These are phyloP conservation scores for Numenius phaeopus DNA, from an alignment of 2,797 vertebrate species.

Conservation along the genomic window DNA sequence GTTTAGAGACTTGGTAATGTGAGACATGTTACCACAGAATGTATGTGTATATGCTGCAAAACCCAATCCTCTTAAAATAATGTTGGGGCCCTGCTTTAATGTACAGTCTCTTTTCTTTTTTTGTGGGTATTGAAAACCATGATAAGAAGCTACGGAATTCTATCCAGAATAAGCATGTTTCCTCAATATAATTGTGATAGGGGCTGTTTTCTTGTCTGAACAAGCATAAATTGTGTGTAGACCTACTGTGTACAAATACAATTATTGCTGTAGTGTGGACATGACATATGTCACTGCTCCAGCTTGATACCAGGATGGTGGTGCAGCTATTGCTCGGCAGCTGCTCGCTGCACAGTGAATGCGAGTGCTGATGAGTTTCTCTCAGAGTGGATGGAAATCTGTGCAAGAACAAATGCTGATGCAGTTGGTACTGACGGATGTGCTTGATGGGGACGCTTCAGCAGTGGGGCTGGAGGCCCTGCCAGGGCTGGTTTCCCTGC, in stretches of 20 bases:
- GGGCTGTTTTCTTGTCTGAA: background rate
- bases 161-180: background rate
- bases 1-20: slow-evolving; percentile 11
- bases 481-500: background rate
- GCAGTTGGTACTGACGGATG: background rate
- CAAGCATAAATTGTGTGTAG: background rate
- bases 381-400: background rate
- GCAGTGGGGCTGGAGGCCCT: background rate
- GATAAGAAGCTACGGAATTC: background rate
- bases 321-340: slow-evolving; percentile 54
- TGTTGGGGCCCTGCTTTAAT: background rate
- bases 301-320: slow-evolving; percentile 7
- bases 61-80: background rate
- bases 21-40: background rate
- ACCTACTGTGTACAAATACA: slow-evolving; percentile 12
- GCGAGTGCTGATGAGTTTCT: slow-evolving; percentile 18
- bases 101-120: background rate
- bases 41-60: slow-evolving; percentile 4
- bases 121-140: background rate
- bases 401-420: background rate
- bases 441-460: background rate
- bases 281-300: slow-evolving; percentile 36
- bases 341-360: background rate
- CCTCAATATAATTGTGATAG: background rate
- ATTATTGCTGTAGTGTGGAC: slow-evolving; percentile 4